Base-by-base conservation (phyloP, 2,888 invertebrate genomes). In the Ophion costatus region DNA sequence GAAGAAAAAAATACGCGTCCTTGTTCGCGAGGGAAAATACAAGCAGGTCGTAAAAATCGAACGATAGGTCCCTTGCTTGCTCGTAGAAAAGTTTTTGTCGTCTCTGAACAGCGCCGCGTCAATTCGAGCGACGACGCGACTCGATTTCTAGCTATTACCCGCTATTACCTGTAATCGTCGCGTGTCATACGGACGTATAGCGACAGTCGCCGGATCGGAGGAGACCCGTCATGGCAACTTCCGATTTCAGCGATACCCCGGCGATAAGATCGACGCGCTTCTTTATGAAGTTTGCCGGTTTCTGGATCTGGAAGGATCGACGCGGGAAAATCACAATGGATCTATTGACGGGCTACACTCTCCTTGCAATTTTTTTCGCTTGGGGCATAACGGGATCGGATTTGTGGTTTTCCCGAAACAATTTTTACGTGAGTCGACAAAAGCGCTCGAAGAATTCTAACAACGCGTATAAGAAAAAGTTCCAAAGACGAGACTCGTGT, bases 391-490 rank as follows among this genome's bases (percentile, higher is more conserved):
- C 85, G 5, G 24, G 56, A 1, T 14, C 57, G 22, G 87, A 87
- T 11, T 67, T 87, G 61, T 86, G 83, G 64, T 78, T 82, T 17
- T 84, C 63, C 3, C 82, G 83, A 78, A 71, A 67, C 9, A 73
- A 89, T 83, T 78, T 89, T 38, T 63, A 78, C 33, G 89, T 89
- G 59, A 89, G 89, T 84, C 14, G 17, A 56, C 56, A n/a, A 63
- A 2, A 0, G 11, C 14, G 51, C 4, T 51, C 5, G 0, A 14
- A 17, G 45, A 45, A 4, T 14, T 51, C 11, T 3, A 51, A 14
- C 17, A 5, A 14, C 11, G 10, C 11, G 45, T 14, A 11, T 14
- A 11, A 11, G 1, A 14, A 45, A 10, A 45, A 2, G 45, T 45
- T 17, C 3, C 0, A 17, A 17, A 14, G 17, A 14, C 17, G 14